phyloP scores from a whole-genome alignment of 2,797 vertebrate species.

The Macrochelys suwanniensis region DNA sequence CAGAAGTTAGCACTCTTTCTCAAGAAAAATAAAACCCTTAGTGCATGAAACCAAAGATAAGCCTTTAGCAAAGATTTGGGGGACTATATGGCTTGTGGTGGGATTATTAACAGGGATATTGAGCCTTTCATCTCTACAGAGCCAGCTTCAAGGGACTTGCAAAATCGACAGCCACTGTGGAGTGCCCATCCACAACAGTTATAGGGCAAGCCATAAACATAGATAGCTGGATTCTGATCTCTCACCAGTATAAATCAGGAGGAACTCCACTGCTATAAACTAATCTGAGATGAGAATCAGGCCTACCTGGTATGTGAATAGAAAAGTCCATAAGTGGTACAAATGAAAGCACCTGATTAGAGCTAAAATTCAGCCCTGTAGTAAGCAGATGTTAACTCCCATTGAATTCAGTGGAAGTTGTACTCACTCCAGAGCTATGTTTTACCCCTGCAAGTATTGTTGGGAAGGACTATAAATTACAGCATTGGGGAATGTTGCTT shows the following conservation, averaged over 20 bases:
- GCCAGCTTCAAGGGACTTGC: background rate
- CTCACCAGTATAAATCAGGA: background rate
- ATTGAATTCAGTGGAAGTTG: background rate
- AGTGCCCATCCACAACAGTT: background rate
- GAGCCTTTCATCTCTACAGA: background rate
- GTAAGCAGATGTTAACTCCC: background rate
- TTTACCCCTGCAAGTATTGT: background rate
- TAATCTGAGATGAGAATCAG: background rate
- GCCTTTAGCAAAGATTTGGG: slow-evolving; percentile 15
- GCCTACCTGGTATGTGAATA: accelerated
- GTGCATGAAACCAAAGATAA: background rate
- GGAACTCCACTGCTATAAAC: accelerated
- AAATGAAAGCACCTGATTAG: background rate
- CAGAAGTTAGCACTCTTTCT: background rate
- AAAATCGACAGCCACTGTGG: background rate
- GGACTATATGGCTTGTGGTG: background rate
- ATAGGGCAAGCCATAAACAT: background rate
- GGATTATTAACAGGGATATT: background rate
- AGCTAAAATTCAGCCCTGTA: background rate
- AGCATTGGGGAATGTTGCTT: background rate
- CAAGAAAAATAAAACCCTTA: slow-evolving; percentile 6
- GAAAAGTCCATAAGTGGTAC: accelerated
- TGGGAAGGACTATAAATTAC: accelerated
- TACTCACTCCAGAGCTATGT: accelerated
- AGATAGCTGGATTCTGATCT: background rate